Percentiles rank a stretch among this genome's conserved stretches.
Evolutionary conservation across 1,140 invertebrate species (phyloP).

Genomic region (Pseudomyrmex sp.): DNA sequence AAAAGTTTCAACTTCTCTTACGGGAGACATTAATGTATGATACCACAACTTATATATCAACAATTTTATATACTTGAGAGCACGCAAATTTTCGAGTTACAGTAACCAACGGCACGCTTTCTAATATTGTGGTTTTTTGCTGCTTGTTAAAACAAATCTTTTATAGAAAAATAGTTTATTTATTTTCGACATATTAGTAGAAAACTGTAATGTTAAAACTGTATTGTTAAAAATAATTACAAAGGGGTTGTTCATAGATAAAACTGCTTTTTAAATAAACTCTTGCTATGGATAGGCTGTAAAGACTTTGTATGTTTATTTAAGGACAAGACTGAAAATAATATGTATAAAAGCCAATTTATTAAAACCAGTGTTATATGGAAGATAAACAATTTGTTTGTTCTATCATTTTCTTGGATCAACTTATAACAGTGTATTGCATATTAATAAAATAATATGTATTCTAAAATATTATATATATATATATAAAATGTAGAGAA

Average conservation of each 20-base stretch:
- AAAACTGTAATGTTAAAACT: conserved; percentile 44
- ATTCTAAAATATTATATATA: conserved; percentile 57
- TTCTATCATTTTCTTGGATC: conserved; percentile 65
- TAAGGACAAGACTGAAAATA: conserved; percentile 82
- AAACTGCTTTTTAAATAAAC: conserved; percentile 71
- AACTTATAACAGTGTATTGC: conserved; percentile 56
- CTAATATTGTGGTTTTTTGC: conserved; percentile 31
- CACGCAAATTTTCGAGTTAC: conserved; percentile 57
- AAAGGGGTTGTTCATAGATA: conserved; percentile 47
- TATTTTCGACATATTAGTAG: conserved; percentile 31
- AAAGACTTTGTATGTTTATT: conserved; percentile 83
- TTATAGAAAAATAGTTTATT: conserved; percentile 39
- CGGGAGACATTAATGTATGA: too few relatives aligned
- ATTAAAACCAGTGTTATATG: conserved; percentile 56
- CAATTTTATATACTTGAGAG: conserved; percentile 67
- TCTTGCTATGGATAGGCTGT: conserved; percentile 80
- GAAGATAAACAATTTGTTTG: conserved; percentile 60
- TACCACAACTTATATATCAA: conserved; percentile 65
- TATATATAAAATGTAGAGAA: too few relatives aligned
- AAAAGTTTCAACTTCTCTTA: too few relatives aligned
- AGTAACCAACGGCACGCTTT: conserved; percentile 66
- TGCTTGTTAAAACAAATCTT: conserved; percentile 44
- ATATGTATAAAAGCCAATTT: conserved; percentile 73
- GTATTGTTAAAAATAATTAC: conserved; percentile 50
- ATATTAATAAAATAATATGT: conserved; percentile 61